These are phyloP conservation scores for Monopterus albus DNA, from an alignment of 2,113 vertebrate genomes.

Conservation along the genomic window DNA sequence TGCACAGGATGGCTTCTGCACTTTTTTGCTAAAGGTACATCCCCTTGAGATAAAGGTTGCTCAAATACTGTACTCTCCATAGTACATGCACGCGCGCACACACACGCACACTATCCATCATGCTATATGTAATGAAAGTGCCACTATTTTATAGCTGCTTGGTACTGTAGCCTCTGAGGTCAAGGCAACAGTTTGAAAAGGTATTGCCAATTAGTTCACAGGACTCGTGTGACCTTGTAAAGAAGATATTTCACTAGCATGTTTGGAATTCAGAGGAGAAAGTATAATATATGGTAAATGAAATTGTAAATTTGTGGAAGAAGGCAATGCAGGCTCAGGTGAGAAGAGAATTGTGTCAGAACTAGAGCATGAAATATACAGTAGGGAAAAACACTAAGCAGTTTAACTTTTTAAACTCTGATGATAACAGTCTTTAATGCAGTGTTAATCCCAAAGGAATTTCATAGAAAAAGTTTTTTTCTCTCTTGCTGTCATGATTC, in stretches of 20 bases:
- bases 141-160: background rate
- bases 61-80: too few relatives aligned
- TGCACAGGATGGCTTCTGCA: background rate
- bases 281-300: too few relatives aligned
- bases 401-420: too few relatives aligned
- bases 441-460: too few relatives aligned
- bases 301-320: too few relatives aligned
- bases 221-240: too few relatives aligned
- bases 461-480: too few relatives aligned
- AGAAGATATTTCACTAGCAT: constrained; percentile 22
- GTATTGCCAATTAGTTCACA: too few relatives aligned
- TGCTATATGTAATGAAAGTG: background rate
- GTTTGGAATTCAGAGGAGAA: constrained; percentile 19
- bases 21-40: background rate
- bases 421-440: too few relatives aligned
- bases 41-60: background rate
- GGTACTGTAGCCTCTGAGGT: background rate
- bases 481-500: too few relatives aligned
- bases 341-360: background rate
- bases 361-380: constrained; percentile 9
- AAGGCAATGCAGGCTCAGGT: background rate
- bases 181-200: constrained; percentile 20
- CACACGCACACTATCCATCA: too few relatives aligned
- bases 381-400: background rate
- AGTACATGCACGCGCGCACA: too few relatives aligned